These are phyloP conservation scores for Aphidius ervi DNA, from an alignment of 1,140 invertebrate species.

Conservation along the genomic window DNA sequence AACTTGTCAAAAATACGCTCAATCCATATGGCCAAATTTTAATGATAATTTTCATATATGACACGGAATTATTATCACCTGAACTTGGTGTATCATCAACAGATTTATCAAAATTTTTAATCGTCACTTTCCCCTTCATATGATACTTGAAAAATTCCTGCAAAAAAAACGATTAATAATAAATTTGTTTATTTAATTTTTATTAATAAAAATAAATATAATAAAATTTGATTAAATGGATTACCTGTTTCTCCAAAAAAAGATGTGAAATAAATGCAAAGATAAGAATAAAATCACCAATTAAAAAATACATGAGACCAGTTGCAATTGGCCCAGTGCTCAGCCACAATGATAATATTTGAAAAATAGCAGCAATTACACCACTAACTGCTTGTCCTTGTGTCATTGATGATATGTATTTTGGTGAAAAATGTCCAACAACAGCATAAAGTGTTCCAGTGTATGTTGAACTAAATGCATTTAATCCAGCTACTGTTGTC, in stretches of 20 bases:
- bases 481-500: conserved; percentile 60
- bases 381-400: conserved; percentile 87
- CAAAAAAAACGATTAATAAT: conserved; percentile 22
- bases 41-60: conserved; percentile 59
- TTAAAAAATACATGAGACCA: conserved; percentile 82
- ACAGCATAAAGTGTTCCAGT: conserved; percentile 81
- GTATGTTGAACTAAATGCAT: conserved; percentile 71
- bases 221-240: too few relatives aligned
- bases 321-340: conserved; percentile 74
- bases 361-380: conserved; percentile 79
- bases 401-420: conserved; percentile 83
- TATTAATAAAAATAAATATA: neutral
- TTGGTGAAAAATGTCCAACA: conserved; percentile 76
- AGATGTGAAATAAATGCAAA: conserved; percentile 69
- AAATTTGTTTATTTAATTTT: neutral
- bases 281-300: conserved; percentile 71
- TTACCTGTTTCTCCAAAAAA: conserved; percentile 64
- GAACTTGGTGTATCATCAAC: conserved; percentile 43
- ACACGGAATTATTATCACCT: conserved; percentile 32
- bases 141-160: conserved; percentile 71
- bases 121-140: conserved; percentile 45
- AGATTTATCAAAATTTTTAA: conserved; percentile 35
- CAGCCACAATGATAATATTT: conserved; percentile 76
- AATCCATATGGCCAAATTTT: conserved; percentile 73
- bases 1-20: conserved; percentile 71